A percentile compares a stretch with the other conserved stretches of the same genome.
Evolutionary conservation across 2,888 invertebrate genomes (phyloP).

Genomic region (Xanthia icteritia): DNA sequence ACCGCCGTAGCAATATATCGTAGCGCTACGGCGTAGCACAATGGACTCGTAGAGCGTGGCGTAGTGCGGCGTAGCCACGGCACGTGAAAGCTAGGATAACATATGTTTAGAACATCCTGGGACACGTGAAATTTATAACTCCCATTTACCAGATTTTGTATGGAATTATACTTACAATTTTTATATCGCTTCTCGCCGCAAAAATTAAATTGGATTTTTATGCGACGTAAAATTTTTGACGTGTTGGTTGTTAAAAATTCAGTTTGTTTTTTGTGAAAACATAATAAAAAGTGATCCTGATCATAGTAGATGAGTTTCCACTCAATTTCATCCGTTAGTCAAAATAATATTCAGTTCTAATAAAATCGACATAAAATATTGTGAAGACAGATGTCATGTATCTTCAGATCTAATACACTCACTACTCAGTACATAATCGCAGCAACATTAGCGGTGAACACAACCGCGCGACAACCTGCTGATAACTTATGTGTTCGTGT

Average conservation of each 20-base stretch:
- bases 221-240: conserved; percentile 21
- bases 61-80: conserved; percentile 67
- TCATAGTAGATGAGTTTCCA: background rate
- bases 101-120: conserved; percentile 59
- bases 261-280: conserved; percentile 4
- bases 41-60: conserved; percentile 72
- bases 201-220: conserved; percentile 47
- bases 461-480: conserved; percentile 13
- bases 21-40: conserved; percentile 77
- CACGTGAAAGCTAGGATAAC: conserved; percentile 68
- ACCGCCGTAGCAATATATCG: conserved; percentile 72
- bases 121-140: conserved; percentile 63
- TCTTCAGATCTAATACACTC: conserved; percentile 3
- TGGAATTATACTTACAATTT: conserved; percentile 39
- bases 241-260: conserved; percentile 5
- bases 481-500: conserved; percentile 21
- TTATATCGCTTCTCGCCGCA: conserved; percentile 24
- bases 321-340: background rate
- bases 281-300: background rate
- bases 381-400: background rate
- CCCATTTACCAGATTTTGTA: conserved; percentile 55
- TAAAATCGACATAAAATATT: background rate
- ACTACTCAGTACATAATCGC: background rate
- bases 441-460: conserved; percentile 3
- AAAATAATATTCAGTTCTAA: background rate